Base-by-base conservation (phyloP, 1,140 invertebrate genomes). In the Holotrichia oblita region DNA sequence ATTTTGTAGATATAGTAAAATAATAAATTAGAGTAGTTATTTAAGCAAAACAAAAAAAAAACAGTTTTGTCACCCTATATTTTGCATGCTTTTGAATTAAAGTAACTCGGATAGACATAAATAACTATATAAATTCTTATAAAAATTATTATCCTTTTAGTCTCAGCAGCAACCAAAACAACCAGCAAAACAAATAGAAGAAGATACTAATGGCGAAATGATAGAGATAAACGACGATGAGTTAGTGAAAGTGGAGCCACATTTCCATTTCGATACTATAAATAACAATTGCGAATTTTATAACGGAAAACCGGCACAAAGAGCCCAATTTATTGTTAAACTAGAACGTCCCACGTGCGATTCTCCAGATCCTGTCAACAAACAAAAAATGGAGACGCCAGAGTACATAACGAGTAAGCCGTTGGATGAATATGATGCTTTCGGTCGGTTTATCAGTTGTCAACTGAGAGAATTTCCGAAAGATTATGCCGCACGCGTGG, bases 201-300 rank as follows among this genome's bases (percentile, higher is more conserved):
- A 73, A 73, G 40, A 73, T n/a, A 73, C 20, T 40, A n/a, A 2
- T 10, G 27, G 20, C 12, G 72, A 73, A 73, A 73, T 73, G 72
- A 73, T 73, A 34, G 72, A 73, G 40, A 73, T 73, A 6, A 73
- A 73, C 6, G 72, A 73, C 7, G 27, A 41, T n/a, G n/a, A n/a
- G n/a, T n/a, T n/a, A n/a, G n/a, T n/a, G n/a, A n/a, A n/a, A n/a
- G n/a, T n/a, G n/a, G 40, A 73, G 20, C 72, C 72, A 27, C 64
- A 69, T 17, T 73, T 73, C 14, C 34, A 73, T 40, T 40, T 40
- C 40, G 40, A 40, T 24, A 73, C 27, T 3, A 40, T 42, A 73
- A 73, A 73, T 27, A 73, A 40, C 40, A 73, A 73, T 40, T 40
- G 27, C n/a, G 72, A 73, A 73, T 40, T 40, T 12, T 40, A 73